phyloP scores from a whole-genome alignment of 1,140 invertebrate genomes.

The Leptinotarsa lineolata region DNA sequence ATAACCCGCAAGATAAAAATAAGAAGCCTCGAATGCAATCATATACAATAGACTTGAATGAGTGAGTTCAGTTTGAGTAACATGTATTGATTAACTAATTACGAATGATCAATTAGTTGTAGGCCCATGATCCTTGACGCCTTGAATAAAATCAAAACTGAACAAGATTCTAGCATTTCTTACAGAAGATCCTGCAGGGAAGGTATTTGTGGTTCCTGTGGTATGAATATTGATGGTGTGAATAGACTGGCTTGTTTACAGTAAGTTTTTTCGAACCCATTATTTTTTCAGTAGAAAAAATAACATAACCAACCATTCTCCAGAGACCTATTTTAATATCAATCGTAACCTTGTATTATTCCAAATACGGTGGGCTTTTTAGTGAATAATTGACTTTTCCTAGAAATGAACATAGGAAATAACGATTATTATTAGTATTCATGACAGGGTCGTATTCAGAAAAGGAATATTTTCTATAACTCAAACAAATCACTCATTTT shows the following conservation, averaged over 20 bases:
- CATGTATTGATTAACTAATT: slow-evolving; percentile 3
- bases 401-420: no score
- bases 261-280: slow-evolving; percentile 16
- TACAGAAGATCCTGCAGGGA: slow-evolving; percentile 85
- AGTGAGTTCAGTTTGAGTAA: slow-evolving; percentile 67
- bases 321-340: no score
- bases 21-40: slow-evolving; percentile 88
- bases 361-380: no score
- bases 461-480: no score
- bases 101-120: slow-evolving; percentile 39
- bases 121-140: slow-evolving; percentile 89
- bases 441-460: no score
- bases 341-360: no score
- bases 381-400: no score
- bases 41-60: slow-evolving; percentile 88
- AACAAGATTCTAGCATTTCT: slow-evolving; percentile 81
- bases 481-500: no score
- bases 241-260: slow-evolving; percentile 82
- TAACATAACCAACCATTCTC: no score
- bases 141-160: slow-evolving; percentile 85
- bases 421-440: no score
- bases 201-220: slow-evolving; percentile 89
- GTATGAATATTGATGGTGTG: slow-evolving; percentile 85
- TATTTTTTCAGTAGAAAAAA: no score
- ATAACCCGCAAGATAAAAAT: slow-evolving; percentile 78